Evolutionary conservation across 2,113 vertebrate species (phyloP).

Genomic region (Hassar affinis): DNA sequence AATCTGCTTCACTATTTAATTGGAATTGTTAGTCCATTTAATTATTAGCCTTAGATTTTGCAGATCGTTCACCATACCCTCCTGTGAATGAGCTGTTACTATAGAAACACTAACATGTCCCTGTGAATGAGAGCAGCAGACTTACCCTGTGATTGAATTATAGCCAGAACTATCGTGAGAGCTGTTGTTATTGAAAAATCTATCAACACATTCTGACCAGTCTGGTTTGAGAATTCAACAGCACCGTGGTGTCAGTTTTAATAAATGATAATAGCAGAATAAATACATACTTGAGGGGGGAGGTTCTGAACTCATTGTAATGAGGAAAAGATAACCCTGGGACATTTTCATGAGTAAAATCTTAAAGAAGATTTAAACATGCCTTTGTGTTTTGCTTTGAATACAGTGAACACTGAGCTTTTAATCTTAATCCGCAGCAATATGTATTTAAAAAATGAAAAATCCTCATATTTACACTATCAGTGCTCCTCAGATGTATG

Average conservation of each 20-base stretch:
- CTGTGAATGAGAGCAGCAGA: background rate
- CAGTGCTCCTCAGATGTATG: slow-evolving; percentile 64
- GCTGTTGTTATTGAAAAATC: background rate
- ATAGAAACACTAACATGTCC: background rate
- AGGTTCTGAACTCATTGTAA: background rate
- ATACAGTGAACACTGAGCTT: background rate
- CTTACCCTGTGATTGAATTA: background rate
- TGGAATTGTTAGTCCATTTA: background rate
- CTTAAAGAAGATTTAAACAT: background rate
- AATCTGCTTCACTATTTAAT: background rate
- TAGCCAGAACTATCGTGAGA: background rate
- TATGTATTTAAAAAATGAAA: slow-evolving; percentile 58
- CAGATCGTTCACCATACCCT: background rate
- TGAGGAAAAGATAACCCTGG: background rate
- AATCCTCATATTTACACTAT: slow-evolving; percentile 61
- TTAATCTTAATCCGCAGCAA: slow-evolving; percentile 47
- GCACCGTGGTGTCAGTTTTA: background rate
- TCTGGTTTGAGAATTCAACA: background rate
- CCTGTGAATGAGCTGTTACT: background rate
- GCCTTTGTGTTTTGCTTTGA: background rate
- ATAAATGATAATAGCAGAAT: background rate
- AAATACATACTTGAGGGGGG: background rate
- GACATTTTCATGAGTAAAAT: background rate
- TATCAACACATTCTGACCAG: background rate
- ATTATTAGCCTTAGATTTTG: slow-evolving; percentile 2